Evolutionary conservation across 1,140 invertebrate species (phyloP).

Genomic region (Subanguina moxae): DNA sequence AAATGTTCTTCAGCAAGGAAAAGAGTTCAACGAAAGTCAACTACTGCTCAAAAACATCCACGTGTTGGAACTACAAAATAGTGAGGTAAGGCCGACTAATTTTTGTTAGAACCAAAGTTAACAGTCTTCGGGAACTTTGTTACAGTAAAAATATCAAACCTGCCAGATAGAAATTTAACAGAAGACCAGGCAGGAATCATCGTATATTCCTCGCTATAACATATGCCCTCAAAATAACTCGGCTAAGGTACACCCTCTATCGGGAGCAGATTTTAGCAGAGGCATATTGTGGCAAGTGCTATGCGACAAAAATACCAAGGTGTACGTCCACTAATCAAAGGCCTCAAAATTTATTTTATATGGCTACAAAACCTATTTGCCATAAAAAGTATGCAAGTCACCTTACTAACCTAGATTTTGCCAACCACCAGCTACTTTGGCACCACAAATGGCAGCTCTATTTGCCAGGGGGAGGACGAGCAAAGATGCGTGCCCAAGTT

Average conservation of each 20-base stretch:
- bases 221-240: too few species aligned
- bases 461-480: neutral
- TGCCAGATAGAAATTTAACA: neutral
- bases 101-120: too few species aligned
- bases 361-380: neutral
- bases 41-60: neutral
- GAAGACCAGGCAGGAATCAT: too few species aligned
- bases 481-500: neutral
- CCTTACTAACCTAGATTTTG: neutral
- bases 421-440: neutral
- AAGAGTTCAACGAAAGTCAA: neutral
- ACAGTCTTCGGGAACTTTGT: neutral
- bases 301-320: too few species aligned
- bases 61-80: neutral
- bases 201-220: too few species aligned
- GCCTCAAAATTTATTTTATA: neutral
- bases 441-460: neutral
- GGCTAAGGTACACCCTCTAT: too few species aligned
- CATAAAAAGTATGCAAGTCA: neutral
- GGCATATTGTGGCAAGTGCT: too few species aligned
- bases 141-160: neutral
- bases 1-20: neutral
- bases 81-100: constrained; percentile 1
- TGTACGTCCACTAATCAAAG: too few species aligned
- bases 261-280: too few species aligned